Conservation (phyloP, 2,888 invertebrate genomes). For the Parapristionchus giblindavisi region DNA sequence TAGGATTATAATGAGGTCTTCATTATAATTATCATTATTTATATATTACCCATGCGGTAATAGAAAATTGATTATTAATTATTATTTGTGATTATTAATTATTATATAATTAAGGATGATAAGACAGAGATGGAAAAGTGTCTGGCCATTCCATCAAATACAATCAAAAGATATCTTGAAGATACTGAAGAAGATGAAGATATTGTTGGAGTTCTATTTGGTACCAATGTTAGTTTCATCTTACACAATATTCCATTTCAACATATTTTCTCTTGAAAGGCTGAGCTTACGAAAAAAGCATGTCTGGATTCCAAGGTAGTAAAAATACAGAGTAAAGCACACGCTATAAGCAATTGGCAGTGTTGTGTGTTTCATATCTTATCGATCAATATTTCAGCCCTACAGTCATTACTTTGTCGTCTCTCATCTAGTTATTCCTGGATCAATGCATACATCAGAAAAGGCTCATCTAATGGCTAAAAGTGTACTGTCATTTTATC, state of each 20-base stretch:
- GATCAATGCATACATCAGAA: not conserved
- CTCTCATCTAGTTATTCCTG: constrained; percentile 27
- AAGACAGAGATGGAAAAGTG: not conserved
- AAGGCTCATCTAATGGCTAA: not conserved
- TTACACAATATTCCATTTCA: not conserved
- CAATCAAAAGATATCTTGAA: constrained; percentile 2
- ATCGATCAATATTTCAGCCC: not conserved
- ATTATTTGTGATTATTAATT: too few relatives aligned
- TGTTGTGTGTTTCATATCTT: not conserved
- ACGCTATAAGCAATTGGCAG: not conserved
- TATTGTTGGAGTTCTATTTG: constrained; percentile 27
- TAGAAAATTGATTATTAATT: too few relatives aligned
- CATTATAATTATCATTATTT: too few relatives aligned
- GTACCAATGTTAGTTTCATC: constrained; percentile 11
- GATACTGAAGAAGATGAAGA: constrained; percentile 1
- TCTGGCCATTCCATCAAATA: constrained; percentile 23
- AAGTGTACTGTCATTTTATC: too few relatives aligned
- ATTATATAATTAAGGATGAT: not conserved
- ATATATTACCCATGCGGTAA: too few relatives aligned
- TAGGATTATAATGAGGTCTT: too few relatives aligned
- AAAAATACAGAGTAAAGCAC: not conserved
- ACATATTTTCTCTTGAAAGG: not conserved
- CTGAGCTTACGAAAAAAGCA: not conserved
- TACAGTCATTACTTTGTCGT: constrained; percentile 20
- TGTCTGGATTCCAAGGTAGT: not conserved